Evolutionary conservation across 2,113 vertebrate genomes (phyloP).

Genomic region (Thunnus maccoyii): DNA sequence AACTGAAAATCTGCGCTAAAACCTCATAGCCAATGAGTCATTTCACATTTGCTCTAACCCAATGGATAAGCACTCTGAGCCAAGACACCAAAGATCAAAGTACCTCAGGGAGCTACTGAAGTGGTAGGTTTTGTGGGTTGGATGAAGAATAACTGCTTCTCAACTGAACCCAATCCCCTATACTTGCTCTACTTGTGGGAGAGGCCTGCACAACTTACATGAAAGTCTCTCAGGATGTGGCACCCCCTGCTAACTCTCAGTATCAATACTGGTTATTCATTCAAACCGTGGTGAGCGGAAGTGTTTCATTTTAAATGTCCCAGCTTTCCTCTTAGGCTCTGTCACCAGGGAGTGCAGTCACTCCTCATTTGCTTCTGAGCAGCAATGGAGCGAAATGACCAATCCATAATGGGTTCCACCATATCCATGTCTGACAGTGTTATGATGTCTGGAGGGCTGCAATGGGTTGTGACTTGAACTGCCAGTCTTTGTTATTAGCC

Average conservation of each 20-base stretch:
- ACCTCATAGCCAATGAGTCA: constrained; percentile 32
- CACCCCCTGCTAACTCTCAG: neutral
- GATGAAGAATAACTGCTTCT: neutral
- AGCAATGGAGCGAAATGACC: constrained; percentile 52
- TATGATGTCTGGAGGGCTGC: constrained; percentile 55
- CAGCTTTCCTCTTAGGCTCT: constrained; percentile 8
- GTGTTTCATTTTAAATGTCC: constrained; percentile 46
- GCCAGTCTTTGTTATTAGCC: constrained; percentile 58
- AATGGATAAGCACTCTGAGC: constrained; percentile 10
- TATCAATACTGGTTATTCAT: constrained; percentile 26
- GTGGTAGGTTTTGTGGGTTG: constrained; percentile 22
- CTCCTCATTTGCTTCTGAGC: constrained; percentile 60
- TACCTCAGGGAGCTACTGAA: constrained; percentile 33
- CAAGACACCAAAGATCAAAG: constrained; percentile 48
- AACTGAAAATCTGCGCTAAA: constrained; percentile 48
- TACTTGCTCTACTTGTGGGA: constrained; percentile 16
- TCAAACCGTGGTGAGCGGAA: constrained; percentile 16
- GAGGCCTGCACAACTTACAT: neutral
- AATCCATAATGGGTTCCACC: constrained; percentile 45
- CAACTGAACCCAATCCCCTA: constrained; percentile 12
- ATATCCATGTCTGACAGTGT: constrained; percentile 50
- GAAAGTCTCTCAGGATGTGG: constrained; percentile 26
- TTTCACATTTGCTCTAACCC: constrained; percentile 45
- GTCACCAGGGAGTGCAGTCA: constrained; percentile 48
- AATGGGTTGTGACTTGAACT: constrained; percentile 52